These are phyloP conservation scores for Orthosia incerta DNA, from an alignment of 2,888 invertebrate genomes.

Conservation along the genomic window DNA sequence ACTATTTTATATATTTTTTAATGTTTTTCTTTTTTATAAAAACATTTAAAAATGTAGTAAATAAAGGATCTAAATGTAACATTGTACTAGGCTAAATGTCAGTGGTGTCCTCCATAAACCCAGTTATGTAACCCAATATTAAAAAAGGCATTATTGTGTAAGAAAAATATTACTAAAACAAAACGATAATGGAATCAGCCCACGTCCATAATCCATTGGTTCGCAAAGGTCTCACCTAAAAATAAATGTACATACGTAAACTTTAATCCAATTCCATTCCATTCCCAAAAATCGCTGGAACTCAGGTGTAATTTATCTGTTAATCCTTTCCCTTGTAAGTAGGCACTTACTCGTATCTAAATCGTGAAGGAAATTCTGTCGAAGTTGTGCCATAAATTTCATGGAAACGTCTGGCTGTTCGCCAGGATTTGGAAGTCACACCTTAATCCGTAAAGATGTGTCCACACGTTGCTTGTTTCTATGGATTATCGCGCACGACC, in stretches of 20 bases:
- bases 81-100: no score
- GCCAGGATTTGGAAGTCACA: constrained; percentile 54
- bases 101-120: no score
- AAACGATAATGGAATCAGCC: constrained; percentile 32
- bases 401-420: constrained; percentile 39
- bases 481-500: no score
- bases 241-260: constrained; percentile 1
- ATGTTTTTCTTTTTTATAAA: no score
- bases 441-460: constrained; percentile 31
- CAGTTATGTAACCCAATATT: not conserved
- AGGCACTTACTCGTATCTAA: constrained; percentile 56
- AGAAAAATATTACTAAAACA: constrained; percentile 28
- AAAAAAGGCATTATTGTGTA: not conserved
- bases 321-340: constrained; percentile 62
- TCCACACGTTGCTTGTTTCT: no score
- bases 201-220: not conserved
- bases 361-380: constrained; percentile 47
- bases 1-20: no score
- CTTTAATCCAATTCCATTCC: constrained; percentile 19
- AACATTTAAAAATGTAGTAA: no score
- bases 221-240: not conserved
- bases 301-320: constrained; percentile 58
- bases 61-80: no score
- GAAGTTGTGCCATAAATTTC: constrained; percentile 60
- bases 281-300: constrained; percentile 15